phyloP scores from a whole-genome alignment of 2,888 invertebrate species.

The Empis stercorea region DNA sequence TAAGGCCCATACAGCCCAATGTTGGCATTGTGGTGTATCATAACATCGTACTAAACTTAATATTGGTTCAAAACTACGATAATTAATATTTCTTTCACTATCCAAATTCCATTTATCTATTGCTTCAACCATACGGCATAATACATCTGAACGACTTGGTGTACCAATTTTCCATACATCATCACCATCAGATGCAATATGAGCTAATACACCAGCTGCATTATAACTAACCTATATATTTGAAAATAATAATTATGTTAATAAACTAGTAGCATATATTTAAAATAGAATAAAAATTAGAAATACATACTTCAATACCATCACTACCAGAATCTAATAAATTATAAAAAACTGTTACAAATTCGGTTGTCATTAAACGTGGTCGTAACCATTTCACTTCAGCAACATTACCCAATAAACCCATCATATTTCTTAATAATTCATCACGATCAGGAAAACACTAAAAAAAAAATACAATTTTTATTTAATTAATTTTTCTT shows the following conservation, averaged over 20 bases:
- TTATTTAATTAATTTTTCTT: background rate
- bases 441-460: constrained; percentile 81
- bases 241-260: background rate
- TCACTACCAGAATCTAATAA: constrained; percentile 76
- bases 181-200: constrained; percentile 86
- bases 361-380: constrained; percentile 71
- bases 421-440: constrained; percentile 95
- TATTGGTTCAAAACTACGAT: constrained; percentile 91
- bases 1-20: constrained; percentile 96
- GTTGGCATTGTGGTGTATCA: constrained; percentile 83
- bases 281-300: background rate
- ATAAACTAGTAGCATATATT: constrained; percentile 2
- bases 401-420: constrained; percentile 87
- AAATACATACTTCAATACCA: constrained; percentile 75
- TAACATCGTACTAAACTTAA: constrained; percentile 66
- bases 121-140: constrained; percentile 63
- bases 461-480: constrained; percentile 37
- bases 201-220: constrained; percentile 89
- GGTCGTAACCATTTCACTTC: constrained; percentile 75
- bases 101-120: constrained; percentile 80
- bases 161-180: constrained; percentile 64
- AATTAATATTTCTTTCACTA: constrained; percentile 88
- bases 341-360: constrained; percentile 74
- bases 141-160: constrained; percentile 58
- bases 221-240: constrained; percentile 70